Evolutionary conservation across 2,113 vertebrate genomes (phyloP).

Genomic region (Bufo gargarizans): DNA sequence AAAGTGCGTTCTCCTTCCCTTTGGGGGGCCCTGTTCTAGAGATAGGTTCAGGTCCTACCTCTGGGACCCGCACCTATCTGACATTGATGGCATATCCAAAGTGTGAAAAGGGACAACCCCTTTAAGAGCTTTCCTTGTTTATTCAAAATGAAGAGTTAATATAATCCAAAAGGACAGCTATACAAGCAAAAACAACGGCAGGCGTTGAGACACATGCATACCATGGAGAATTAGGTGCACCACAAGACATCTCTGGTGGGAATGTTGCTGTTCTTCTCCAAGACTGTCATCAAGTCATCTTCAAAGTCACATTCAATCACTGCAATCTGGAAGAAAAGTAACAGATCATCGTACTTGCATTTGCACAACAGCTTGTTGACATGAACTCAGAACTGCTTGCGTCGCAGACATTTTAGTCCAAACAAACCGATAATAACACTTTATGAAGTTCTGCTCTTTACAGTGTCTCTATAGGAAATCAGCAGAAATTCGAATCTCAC

Average conservation of each 20-base stretch:
- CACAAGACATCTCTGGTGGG: neutral
- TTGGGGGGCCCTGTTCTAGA: too few relatives aligned
- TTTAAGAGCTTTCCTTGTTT: too few relatives aligned
- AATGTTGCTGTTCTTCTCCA: neutral
- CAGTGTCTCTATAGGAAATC: conserved; percentile 2
- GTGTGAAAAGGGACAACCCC: too few relatives aligned
- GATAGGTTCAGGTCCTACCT: too few relatives aligned
- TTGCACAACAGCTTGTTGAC: conserved; percentile 18
- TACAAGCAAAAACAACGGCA: too few relatives aligned
- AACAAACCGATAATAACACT: neutral
- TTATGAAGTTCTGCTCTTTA: conserved; percentile 4
- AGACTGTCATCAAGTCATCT: neutral
- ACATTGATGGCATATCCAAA: too few relatives aligned
- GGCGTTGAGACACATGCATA: too few relatives aligned
- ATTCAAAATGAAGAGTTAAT: too few relatives aligned
- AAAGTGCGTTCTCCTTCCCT: too few relatives aligned
- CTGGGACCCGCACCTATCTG: too few relatives aligned
- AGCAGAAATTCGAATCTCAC: conserved; percentile 5
- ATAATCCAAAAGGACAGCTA: too few relatives aligned
- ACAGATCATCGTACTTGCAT: neutral
- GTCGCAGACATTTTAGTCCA: neutral
- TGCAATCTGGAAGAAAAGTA: neutral
- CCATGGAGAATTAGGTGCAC: neutral
- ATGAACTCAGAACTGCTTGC: neutral
- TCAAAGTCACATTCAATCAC: neutral